Evolutionary conservation across 2,113 vertebrate genomes (phyloP).

Genomic region (Myrmecobius fasciatus): DNA sequence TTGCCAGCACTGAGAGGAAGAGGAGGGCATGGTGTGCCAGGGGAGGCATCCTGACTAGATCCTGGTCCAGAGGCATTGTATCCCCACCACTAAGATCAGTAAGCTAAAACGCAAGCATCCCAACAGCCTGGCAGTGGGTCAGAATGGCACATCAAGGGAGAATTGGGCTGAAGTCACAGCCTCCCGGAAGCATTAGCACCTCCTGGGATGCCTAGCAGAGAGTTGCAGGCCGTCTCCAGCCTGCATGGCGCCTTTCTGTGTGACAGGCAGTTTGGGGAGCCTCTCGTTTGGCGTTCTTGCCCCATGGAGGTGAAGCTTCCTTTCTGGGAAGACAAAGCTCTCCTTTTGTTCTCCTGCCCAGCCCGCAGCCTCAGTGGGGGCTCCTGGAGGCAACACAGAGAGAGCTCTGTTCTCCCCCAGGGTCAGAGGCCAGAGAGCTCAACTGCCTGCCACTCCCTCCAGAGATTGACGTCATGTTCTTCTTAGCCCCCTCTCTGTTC

Average conservation of each 20-base stretch:
- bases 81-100: background rate
- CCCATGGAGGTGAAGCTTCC: background rate
- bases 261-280: background rate
- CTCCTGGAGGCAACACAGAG: constrained; percentile 3
- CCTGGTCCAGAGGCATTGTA: background rate
- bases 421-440: background rate
- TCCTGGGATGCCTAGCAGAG: background rate
- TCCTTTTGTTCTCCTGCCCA: background rate
- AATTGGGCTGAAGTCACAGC: background rate
- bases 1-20: background rate
- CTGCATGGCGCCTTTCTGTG: background rate
- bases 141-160: background rate
- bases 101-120: background rate
- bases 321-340: background rate
- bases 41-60: background rate
- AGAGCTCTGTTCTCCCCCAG: background rate
- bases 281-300: background rate
- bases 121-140: background rate
- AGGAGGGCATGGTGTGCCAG: background rate
- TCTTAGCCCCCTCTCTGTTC: background rate
- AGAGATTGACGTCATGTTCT: constrained; percentile 3
- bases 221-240: too few species aligned
- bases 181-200: background rate
- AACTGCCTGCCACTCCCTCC: background rate
- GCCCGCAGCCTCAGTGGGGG: background rate